phyloP scores from a whole-genome alignment of 2,888 invertebrate species.

The Physocephala rufipes region DNA sequence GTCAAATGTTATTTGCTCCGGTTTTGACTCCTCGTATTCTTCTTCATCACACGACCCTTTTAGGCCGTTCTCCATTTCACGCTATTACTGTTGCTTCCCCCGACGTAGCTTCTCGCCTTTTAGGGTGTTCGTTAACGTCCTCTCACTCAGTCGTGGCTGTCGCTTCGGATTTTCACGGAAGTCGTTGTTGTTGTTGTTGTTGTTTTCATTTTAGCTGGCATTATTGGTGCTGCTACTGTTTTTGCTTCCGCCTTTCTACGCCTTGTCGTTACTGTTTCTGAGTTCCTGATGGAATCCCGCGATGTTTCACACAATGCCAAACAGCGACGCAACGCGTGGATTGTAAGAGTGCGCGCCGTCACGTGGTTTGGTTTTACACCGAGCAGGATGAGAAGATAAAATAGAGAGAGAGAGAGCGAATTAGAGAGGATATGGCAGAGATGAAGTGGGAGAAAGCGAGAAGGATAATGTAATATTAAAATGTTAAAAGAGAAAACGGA shows the following conservation, averaged over 20 bases:
- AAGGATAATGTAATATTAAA: no score
- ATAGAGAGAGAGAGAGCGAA: neutral
- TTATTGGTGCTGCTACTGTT: neutral
- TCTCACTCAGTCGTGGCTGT: no score
- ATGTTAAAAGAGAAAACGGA: no score
- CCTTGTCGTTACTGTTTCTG: conserved; percentile 47
- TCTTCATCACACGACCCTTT: neutral
- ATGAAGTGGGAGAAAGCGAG: no score
- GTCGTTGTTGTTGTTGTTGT: conserved; percentile 4
- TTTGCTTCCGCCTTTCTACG: no score
- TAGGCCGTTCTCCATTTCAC: neutral
- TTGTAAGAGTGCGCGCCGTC: conserved; percentile 26
- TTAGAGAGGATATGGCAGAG: no score
- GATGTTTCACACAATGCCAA: conserved; percentile 54
- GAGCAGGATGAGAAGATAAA: neutral
- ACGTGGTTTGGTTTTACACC: conserved; percentile 1
- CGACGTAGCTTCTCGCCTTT: neutral
- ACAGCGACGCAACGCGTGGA: conserved; percentile 36
- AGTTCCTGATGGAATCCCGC: conserved; percentile 59
- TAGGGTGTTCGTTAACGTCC: no score
- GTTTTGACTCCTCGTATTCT: neutral
- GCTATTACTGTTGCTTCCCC: neutral
- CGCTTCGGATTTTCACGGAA: no score
- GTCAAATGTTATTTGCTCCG: neutral
- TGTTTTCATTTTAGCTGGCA: no score